Evolutionary conservation across 2,113 vertebrate species (phyloP), one percentile per base, ranked within the genome.

Genomic region (Corydoras maculifer): DNA sequence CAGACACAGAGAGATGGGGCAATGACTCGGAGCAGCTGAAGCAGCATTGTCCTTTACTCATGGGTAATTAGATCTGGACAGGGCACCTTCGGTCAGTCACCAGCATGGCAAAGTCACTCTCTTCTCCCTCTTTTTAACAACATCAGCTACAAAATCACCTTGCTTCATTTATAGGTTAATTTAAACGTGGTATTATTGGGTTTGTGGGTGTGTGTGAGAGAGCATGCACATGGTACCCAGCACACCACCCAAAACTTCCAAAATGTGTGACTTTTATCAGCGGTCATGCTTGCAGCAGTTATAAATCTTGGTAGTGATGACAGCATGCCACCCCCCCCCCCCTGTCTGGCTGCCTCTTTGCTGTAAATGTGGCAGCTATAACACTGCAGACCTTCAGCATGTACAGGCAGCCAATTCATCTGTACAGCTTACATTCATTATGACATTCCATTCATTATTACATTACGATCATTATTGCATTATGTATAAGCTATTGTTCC

Each of bases 1-100:
- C 87, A 88, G 87, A 87, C 80, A 63, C 82, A 81, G 80, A 77
- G 79, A 65, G 53, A 87, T 82, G 81, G 75, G 82, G 86, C 85
- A 86, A 87, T 88, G 88, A 90, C 87, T 88, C 83, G 87, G 83
- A 86, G 86, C 89, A 91, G 87, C 85, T 84, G 86, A 87, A 85
- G 86, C 85, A 86, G 88, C 84, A 89, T 88, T 90, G 88, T 89
- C 84, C 86, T 89, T 86, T 87, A 86, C 87, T 88, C 84, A 82
- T 79, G 77, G 84, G 82, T 90, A 89, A 91, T 91, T 89, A 88
- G 88, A 88, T 88, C 68, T 83, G 86, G 86, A 77, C 77, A 71
- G 85, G 82, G 82, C 84, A 85, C 78, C 73, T 75, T 75, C 73
- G 84, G 80, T 78, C 82, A 25, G 18, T 25, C 18, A 25, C 18